A percentile compares a stretch with the other conserved stretches of the same genome.
phyloP scores from a whole-genome alignment of 2,797 vertebrate species.

The Crenichthys baileyi region DNA sequence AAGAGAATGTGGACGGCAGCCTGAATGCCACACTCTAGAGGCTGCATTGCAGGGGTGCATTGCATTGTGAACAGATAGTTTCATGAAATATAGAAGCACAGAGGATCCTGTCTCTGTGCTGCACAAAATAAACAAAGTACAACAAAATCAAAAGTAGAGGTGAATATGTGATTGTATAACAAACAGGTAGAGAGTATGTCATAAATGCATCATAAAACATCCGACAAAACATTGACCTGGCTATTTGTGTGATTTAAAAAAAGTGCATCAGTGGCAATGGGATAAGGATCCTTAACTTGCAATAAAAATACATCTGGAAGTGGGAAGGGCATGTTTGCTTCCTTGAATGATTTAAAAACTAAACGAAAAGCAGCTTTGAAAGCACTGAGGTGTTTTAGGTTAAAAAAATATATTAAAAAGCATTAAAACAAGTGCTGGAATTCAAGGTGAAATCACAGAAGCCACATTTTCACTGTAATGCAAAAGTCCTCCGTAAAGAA shows the following conservation, averaged over 20 bases:
- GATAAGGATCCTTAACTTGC: background rate
- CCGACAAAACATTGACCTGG: background rate
- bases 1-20: background rate
- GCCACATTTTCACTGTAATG: background rate
- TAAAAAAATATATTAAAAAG: background rate
- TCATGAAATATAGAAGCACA: background rate
- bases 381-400: background rate
- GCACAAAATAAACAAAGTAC: background rate
- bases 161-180: background rate
- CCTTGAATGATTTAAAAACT: background rate
- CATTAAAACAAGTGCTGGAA: background rate
- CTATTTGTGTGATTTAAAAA: background rate
- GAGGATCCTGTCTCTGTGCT: background rate
- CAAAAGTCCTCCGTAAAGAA: background rate
- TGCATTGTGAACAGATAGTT: background rate
- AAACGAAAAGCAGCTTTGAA: background rate
- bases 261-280: background rate
- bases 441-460: background rate
- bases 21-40: conserved; percentile 2
- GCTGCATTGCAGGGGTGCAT: conserved; percentile 2
- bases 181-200: background rate
- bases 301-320: background rate
- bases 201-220: background rate
- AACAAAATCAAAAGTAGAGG: background rate
- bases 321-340: background rate